Percentiles rank a stretch among this genome's conserved stretches.
Conservation (phyloP, 2,888 invertebrate species). For the Stenotaenia linearis region DNA sequence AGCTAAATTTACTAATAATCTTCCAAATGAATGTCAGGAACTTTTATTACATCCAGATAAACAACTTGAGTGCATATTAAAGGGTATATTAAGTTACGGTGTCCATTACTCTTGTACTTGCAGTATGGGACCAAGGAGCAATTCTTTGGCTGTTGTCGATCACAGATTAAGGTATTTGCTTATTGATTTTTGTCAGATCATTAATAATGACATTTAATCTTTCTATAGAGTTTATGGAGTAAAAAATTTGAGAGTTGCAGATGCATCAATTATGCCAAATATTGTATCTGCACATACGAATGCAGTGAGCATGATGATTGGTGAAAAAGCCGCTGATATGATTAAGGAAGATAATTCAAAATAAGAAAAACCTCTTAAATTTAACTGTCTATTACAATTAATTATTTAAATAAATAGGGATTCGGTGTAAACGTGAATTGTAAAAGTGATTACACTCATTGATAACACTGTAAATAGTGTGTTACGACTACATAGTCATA, state of each 20-base stretch:
- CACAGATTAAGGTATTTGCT: neutral
- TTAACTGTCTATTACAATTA: too few relatives aligned
- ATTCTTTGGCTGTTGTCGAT: neutral
- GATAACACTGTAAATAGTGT: too few relatives aligned
- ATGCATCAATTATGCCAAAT: constrained; percentile 31
- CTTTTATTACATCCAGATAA: neutral
- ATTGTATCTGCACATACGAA: constrained; percentile 24
- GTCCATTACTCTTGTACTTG: neutral
- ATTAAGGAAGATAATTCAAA: constrained; percentile 19
- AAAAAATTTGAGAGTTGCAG: constrained; percentile 27
- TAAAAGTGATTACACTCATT: too few relatives aligned
- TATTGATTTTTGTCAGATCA: neutral
- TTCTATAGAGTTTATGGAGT: constrained; percentile 27
- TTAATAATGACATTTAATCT: neutral
- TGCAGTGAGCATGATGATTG: constrained; percentile 31
- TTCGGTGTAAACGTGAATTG: too few relatives aligned
- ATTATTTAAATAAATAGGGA: too few relatives aligned
- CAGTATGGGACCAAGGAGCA: neutral
- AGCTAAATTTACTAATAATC: neutral
- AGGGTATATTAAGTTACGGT: neutral
- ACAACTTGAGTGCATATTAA: neutral
- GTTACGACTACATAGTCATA: too few relatives aligned
- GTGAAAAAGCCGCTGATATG: constrained; percentile 31
- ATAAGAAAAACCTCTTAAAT: too few relatives aligned
- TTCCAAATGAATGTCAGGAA: too few relatives aligned